phyloP scores from a whole-genome alignment of 2,888 invertebrate genomes.

The Pasiphila rectangulata region DNA sequence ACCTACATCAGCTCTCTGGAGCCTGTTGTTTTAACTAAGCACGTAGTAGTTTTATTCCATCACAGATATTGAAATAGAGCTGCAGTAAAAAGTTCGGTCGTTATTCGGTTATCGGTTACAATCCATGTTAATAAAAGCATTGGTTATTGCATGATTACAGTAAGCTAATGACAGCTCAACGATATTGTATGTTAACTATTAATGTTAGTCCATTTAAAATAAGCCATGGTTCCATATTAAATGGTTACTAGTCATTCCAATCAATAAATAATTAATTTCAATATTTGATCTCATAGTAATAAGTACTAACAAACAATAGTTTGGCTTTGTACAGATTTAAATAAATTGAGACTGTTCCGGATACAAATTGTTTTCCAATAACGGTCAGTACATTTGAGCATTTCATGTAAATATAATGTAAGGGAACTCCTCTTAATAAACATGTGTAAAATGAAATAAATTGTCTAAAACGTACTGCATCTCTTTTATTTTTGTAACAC shows the following conservation, averaged over 20 bases:
- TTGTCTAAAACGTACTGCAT: slow-evolving; percentile 68
- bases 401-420: slow-evolving; percentile 74
- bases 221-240: slow-evolving; percentile 26
- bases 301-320: slow-evolving; percentile 43
- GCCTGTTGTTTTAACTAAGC: not conserved
- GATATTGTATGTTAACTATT: slow-evolving; percentile 63
- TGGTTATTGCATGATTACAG: slow-evolving; percentile 63
- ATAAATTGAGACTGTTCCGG: slow-evolving; percentile 60
- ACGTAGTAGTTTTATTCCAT: not conserved
- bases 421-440: slow-evolving; percentile 70
- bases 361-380: slow-evolving; percentile 34
- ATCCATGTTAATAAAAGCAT: slow-evolving; percentile 62
- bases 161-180: slow-evolving; percentile 75
- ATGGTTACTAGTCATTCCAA: slow-evolving; percentile 46
- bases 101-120: slow-evolving; percentile 44
- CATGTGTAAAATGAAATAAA: slow-evolving; percentile 80
- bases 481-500: slow-evolving; percentile 30
- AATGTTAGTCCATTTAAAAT: slow-evolving; percentile 28
- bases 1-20: too few species aligned
- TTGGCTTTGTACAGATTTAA: slow-evolving; percentile 54
- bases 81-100: slow-evolving; percentile 39
- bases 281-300: slow-evolving; percentile 44
- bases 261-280: slow-evolving; percentile 29
- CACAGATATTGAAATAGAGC: slow-evolving; percentile 30
- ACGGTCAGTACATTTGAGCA: slow-evolving; percentile 62